Evolutionary conservation across 2,113 vertebrate species (phyloP), one percentile per base, ranked within the genome.

Genomic region (Elanus axillaris): DNA sequence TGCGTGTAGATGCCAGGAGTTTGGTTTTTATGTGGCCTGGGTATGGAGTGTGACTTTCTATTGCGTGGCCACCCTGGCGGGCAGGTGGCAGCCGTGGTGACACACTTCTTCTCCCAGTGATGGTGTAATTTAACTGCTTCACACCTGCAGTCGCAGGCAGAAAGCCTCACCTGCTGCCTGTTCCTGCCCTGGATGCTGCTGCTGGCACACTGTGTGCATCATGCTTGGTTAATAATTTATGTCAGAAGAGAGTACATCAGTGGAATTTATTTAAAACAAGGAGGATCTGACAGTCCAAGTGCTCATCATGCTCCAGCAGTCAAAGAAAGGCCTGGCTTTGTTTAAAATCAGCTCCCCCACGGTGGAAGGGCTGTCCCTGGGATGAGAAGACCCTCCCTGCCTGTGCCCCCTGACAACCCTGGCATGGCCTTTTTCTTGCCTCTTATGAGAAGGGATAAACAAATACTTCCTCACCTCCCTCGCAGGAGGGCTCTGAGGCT

Each of bases 201-300:
- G 89, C 78, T 69, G 93, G 93, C 89, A 11, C 71, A 0, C 69
- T 22, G 22, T 21, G 66, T 50, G 84, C 59, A 16, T 52, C 73
- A 1, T 45, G 77, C 88, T 77, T 67, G 81, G 83, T 92, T 95
- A 78, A 80, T 92, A 78, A 93, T 91, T 92, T 22, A 76, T 73
- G 53, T 21, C 93, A 90, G 62, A 27, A 75, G 62, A 50, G 68
- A 47, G 59, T 9, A 23, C 13, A n/a, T 71, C 93, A 82, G 79
- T 67, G 90, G 84, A 50, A 86, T 81, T 80, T 36, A 48, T 95
- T 96, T 93, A 38, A 94, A 84, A 79, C 36, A 3, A 86, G 83
- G 88, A 55, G 7, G 90, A 43, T 88, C 26, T 96, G 45, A 81
- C 95, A 84, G 86, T 47, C 94, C 4, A 3, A 69, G 81, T 0